Evolutionary conservation across 2,888 invertebrate species (phyloP), one percentile per base, ranked within the genome.

Genomic region (Netelia virgata): DNA sequence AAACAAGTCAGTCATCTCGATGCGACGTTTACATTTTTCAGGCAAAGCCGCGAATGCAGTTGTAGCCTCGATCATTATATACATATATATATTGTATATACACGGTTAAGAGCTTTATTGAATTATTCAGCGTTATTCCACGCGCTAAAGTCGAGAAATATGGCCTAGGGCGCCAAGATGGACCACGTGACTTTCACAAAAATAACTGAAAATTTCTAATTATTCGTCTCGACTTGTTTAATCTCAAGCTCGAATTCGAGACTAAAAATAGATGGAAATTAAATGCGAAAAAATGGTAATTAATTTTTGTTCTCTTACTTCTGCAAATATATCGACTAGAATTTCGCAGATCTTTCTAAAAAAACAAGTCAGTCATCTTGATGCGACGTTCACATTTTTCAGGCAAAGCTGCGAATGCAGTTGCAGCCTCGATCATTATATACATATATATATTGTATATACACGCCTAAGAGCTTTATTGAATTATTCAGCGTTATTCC

Each of bases 301-400:
- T 23, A 23, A 23, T 23, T 23, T 23, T 23, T 23, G 1, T 23
- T 23, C 2, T 23, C 23, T 23, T 23, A 23, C 1, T 23, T 23
- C 23, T 23, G 23, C 23, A 23, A 23, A 23, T 23, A 23, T 23
- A 2, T 23, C 23, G 23, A 23, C 23, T 23, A 23, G 23, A 23
- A 2, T 23, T 23, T 23, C 2, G 23, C n/a, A n/a, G n/a, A n/a
- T n/a, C n/a, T n/a, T n/a, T n/a, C n/a, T n/a, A n/a, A n/a, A n/a
- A n/a, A n/a, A n/a, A n/a, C n/a, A n/a, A n/a, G n/a, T n/a, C n/a
- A n/a, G n/a, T 63, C 55, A 61, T 69, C 50, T 61, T 50, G 69
- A 64, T 64, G 64, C 28, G 72, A 64, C 69, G 78, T 55, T 83
- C 74, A 78, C 43, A 83, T 68, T 78, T 23, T 78, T 83, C 73